A percentile compares a stretch with the other conserved stretches of the same genome.
phyloP scores from a whole-genome alignment of 2,113 vertebrate genomes.

The Raja brachyura region DNA sequence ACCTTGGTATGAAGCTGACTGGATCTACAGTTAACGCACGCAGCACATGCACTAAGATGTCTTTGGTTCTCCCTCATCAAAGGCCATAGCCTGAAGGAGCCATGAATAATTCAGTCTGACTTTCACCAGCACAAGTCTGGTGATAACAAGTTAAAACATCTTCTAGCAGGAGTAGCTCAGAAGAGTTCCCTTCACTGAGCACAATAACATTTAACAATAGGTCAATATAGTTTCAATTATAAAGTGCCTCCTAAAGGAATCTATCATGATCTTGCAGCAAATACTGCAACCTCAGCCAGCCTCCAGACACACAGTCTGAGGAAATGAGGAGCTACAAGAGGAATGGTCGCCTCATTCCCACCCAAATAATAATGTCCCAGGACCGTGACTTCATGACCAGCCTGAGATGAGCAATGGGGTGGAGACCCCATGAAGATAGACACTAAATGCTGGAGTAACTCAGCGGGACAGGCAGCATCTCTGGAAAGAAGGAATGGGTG shows the following conservation, averaged over 20 bases:
- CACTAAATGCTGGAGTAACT: no score
- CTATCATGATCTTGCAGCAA: background rate
- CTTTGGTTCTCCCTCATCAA: background rate
- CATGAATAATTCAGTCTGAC: constrained; percentile 2
- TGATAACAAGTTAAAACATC: background rate
- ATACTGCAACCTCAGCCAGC: background rate
- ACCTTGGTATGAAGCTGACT: background rate
- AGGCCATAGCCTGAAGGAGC: background rate
- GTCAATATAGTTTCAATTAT: background rate
- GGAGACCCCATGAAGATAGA: background rate
- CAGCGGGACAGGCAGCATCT: no score
- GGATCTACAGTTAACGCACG: background rate
- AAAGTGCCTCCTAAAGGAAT: background rate
- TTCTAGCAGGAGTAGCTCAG: background rate
- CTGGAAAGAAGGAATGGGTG: no score
- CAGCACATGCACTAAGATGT: background rate
- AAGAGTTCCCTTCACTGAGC: background rate
- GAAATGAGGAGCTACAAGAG: no score
- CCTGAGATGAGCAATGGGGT: background rate
- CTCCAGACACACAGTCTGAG: background rate
- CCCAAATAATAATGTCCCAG: no score
- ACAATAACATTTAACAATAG: background rate
- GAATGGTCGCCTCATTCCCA: no score
- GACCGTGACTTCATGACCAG: background rate
- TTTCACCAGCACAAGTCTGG: background rate